phyloP scores from a whole-genome alignment of 2,113 vertebrate genomes.

The Notarius lentiginosus region DNA sequence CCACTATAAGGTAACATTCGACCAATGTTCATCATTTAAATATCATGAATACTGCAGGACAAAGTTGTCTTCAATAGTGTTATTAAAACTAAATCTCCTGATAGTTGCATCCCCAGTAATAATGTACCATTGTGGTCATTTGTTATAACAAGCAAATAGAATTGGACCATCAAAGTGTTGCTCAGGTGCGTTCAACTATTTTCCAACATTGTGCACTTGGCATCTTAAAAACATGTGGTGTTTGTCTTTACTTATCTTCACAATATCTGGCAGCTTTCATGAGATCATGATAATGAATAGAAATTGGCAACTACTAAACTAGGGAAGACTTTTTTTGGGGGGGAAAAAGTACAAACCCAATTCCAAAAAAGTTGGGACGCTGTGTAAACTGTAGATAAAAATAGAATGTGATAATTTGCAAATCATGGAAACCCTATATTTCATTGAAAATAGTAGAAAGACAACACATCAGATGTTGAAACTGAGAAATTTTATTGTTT shows the following conservation, averaged over 20 bases:
- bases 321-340: not conserved
- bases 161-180: not conserved
- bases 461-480: too few relatives aligned
- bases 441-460: too few relatives aligned
- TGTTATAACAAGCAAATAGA: not conserved
- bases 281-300: not conserved
- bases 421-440: too few relatives aligned
- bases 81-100: not conserved
- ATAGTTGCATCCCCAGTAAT: not conserved
- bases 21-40: not conserved
- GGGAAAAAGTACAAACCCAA: not conserved
- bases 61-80: not conserved
- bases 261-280: not conserved
- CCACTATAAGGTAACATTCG: not conserved
- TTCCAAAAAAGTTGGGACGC: too few relatives aligned
- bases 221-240: not conserved
- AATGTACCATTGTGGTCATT: not conserved
- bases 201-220: not conserved
- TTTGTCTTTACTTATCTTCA: not conserved
- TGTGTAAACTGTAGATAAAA: too few relatives aligned
- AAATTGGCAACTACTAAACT: not conserved
- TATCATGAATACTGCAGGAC: not conserved
- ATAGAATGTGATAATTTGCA: too few relatives aligned
- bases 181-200: not conserved
- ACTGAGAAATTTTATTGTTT: too few relatives aligned